These are phyloP conservation scores for Philopotamus ludificatus DNA, from an alignment of 1,140 invertebrate genomes.

Conservation along the genomic window DNA sequence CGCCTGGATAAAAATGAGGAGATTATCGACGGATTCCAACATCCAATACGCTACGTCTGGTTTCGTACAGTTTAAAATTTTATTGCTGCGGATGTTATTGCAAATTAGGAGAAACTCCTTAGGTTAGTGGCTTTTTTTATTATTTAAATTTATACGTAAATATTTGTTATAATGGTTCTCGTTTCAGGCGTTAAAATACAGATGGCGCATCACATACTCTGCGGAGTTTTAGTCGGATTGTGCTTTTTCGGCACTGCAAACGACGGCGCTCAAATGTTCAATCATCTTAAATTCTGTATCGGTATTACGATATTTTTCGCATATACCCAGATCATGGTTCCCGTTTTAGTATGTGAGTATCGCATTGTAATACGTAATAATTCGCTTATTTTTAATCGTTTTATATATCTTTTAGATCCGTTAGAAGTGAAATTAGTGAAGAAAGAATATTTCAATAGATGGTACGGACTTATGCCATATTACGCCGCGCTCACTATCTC, in stretches of 20 bases:
- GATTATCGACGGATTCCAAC: slow-evolving; percentile 34
- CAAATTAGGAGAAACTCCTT: slow-evolving; percentile 47
- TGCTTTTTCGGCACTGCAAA: slow-evolving; percentile 63
- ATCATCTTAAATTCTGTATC: slow-evolving; percentile 66
- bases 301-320: slow-evolving; percentile 63
- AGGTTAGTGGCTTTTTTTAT: slow-evolving; percentile 15
- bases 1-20: slow-evolving; percentile 34
- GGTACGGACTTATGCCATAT: slow-evolving; percentile 78
- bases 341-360: slow-evolving; percentile 61
- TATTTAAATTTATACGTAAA: background rate
- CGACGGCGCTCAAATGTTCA: slow-evolving; percentile 64
- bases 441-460: slow-evolving; percentile 80
- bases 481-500: slow-evolving; percentile 76
- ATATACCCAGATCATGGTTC: slow-evolving; percentile 67
- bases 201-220: slow-evolving; percentile 60
- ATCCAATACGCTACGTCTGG: slow-evolving; percentile 42
- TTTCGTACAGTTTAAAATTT: slow-evolving; percentile 46
- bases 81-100: slow-evolving; percentile 46
- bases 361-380: background rate
- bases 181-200: slow-evolving; percentile 58
- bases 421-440: slow-evolving; percentile 76
- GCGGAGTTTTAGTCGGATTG: slow-evolving; percentile 57
- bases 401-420: slow-evolving; percentile 62
- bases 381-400: slow-evolving; percentile 10
- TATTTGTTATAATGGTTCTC: background rate